phyloP scores from a whole-genome alignment of 2,888 invertebrate species.

The Capitulum mitella region DNA sequence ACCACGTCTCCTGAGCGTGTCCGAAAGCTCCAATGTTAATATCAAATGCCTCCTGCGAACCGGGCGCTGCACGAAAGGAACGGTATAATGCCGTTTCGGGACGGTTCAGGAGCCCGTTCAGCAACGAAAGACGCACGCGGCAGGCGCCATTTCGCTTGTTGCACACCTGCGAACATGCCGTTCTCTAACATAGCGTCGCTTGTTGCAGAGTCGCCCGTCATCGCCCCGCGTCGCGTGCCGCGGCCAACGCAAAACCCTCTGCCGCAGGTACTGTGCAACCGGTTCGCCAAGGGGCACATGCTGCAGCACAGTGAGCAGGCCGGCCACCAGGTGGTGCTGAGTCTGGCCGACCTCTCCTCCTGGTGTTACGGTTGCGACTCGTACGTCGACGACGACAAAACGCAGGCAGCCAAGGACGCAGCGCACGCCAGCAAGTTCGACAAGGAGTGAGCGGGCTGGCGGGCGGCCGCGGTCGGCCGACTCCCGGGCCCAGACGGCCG shows the following conservation, averaged over 20 bases:
- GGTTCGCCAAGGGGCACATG: constrained; percentile 72
- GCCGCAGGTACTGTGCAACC: constrained; percentile 60
- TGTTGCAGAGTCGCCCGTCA: too few species aligned
- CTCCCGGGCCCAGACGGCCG: too few species aligned
- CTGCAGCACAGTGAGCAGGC: constrained; percentile 55
- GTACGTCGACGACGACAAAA: constrained; percentile 62
- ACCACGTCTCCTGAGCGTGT: too few species aligned
- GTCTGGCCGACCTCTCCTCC: constrained; percentile 72
- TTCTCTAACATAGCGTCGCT: too few species aligned
- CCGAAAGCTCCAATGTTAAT: too few species aligned
- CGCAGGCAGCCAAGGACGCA: constrained; percentile 9
- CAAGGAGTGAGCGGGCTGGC: not conserved
- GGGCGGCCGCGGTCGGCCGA: not conserved
- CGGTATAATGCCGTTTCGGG: too few species aligned
- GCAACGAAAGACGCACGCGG: too few species aligned
- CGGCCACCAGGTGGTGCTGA: constrained; percentile 65
- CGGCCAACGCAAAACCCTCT: not conserved
- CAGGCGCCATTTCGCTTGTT: too few species aligned
- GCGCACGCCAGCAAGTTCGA: constrained; percentile 15
- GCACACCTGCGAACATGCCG: too few species aligned
- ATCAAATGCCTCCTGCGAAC: too few species aligned
- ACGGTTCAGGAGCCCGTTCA: too few species aligned
- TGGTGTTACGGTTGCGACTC: constrained; percentile 80
- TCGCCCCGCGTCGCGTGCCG: not conserved
- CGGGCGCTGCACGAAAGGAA: too few species aligned